These are phyloP conservation scores for Mesitornis unicolor DNA, from an alignment of 2,113 vertebrate genomes.

Conservation along the genomic window DNA sequence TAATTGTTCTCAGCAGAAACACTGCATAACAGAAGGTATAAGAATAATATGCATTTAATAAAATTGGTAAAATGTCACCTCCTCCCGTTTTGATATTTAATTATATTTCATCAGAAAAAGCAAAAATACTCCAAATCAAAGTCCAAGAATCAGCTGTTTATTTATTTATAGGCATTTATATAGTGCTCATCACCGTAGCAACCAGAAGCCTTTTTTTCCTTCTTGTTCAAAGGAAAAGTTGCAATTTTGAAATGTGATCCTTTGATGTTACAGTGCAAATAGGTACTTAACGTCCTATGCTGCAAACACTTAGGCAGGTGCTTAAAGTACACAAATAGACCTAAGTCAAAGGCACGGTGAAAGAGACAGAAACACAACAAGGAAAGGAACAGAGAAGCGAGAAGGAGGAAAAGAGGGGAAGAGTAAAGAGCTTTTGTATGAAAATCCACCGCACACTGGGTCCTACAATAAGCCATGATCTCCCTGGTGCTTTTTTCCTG, in stretches of 20 bases:
- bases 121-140: conserved; percentile 33
- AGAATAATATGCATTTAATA: background rate
- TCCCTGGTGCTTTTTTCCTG: background rate
- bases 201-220: background rate
- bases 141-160: conserved; percentile 45
- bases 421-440: background rate
- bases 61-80: background rate
- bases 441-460: background rate
- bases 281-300: background rate
- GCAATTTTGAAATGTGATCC: conserved; percentile 5
- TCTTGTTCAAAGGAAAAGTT: conserved; percentile 17
- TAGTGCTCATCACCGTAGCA: background rate
- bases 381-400: background rate
- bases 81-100: background rate
- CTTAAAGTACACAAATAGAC: background rate
- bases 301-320: background rate
- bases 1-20: background rate
- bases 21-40: background rate
- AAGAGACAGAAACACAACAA: background rate
- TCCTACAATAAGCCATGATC: background rate
- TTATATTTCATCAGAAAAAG: conserved; percentile 25
- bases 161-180: conserved; percentile 49
- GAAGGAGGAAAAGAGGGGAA: background rate
- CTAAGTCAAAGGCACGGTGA: background rate
- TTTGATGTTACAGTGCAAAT: background rate